A percentile compares a stretch with the other conserved stretches of the same genome.
Conservation (phyloP, 2,888 invertebrate species). For the Scrobipalpa costella region DNA sequence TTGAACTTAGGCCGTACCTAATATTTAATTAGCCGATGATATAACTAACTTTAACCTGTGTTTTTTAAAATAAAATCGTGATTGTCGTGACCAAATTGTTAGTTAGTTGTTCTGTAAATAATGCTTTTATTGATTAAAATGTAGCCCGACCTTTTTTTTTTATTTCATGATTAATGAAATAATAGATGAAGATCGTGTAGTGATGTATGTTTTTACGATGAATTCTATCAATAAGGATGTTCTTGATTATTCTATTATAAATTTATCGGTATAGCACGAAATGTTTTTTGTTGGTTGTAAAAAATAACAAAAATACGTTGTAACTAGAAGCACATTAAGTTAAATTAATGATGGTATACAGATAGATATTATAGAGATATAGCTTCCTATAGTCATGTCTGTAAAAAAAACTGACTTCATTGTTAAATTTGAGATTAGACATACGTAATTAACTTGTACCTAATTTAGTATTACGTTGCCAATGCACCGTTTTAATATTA, state of each 20-base stretch:
- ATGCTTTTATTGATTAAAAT: constrained; percentile 11
- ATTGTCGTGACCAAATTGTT: constrained; percentile 17
- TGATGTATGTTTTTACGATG: neutral
- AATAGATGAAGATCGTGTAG: neutral
- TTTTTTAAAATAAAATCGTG: neutral
- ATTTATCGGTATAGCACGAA: neutral
- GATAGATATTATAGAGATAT: no score
- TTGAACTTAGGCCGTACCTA: neutral
- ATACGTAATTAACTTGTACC: no score
- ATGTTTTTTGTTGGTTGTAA: neutral
- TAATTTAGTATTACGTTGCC: no score
- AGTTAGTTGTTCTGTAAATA: constrained; percentile 9
- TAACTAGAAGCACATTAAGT: no score
- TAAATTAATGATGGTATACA: no score
- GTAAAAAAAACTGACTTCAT: no score
- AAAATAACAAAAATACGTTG: neutral
- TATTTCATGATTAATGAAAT: neutral
- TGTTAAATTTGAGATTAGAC: no score
- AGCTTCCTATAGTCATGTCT: no score
- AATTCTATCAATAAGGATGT: constrained; percentile 5
- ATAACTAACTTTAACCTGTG: neutral
- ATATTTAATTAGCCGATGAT: constrained; percentile 5
- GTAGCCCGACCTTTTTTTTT: neutral
- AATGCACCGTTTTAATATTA: no score
- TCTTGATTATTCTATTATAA: constrained; percentile 1